Evolutionary conservation across 2,888 invertebrate species (phyloP).

Genomic region (Agrypnus murinus): DNA sequence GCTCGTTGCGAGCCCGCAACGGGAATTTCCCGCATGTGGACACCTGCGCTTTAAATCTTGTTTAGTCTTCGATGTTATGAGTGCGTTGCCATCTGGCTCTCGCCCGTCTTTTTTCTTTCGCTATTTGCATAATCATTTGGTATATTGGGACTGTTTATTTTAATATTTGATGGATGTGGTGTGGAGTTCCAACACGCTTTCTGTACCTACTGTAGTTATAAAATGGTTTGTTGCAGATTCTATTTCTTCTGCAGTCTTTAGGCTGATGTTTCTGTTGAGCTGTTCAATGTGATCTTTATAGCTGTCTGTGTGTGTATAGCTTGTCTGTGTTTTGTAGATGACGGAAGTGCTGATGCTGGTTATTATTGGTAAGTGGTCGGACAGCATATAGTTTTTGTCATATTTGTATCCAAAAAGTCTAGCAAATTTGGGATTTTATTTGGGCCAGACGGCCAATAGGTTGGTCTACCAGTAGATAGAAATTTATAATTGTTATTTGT

Average conservation of each 20-base stretch:
- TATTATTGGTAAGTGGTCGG: slow-evolving; percentile 8
- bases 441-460: slow-evolving; percentile 19
- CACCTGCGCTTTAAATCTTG: slow-evolving; percentile 8
- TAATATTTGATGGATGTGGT: slow-evolving; percentile 14
- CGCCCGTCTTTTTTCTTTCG: too few relatives aligned
- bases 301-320: background rate
- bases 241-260: slow-evolving; percentile 27
- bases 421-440: slow-evolving; percentile 11
- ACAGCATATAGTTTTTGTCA: slow-evolving; percentile 22
- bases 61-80: background rate
- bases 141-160: slow-evolving; percentile 26
- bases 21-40: too few relatives aligned
- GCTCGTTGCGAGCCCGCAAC: too few relatives aligned
- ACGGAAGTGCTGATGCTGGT: slow-evolving; percentile 11
- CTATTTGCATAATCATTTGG: slow-evolving; percentile 21
- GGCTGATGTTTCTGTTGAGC: slow-evolving; percentile 1
- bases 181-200: slow-evolving; percentile 21
- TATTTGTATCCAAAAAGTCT: too few relatives aligned
- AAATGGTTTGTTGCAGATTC: slow-evolving; percentile 24
- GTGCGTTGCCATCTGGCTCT: too few relatives aligned
- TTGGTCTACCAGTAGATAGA: slow-evolving; percentile 17
- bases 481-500: slow-evolving; percentile 8
- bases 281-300: slow-evolving; percentile 8
- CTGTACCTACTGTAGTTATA: slow-evolving; percentile 18
- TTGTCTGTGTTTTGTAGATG: slow-evolving; percentile 17